These are phyloP conservation scores for Tetheella fluctuosa DNA, from an alignment of 2,888 invertebrate species.

Conservation along the genomic window DNA sequence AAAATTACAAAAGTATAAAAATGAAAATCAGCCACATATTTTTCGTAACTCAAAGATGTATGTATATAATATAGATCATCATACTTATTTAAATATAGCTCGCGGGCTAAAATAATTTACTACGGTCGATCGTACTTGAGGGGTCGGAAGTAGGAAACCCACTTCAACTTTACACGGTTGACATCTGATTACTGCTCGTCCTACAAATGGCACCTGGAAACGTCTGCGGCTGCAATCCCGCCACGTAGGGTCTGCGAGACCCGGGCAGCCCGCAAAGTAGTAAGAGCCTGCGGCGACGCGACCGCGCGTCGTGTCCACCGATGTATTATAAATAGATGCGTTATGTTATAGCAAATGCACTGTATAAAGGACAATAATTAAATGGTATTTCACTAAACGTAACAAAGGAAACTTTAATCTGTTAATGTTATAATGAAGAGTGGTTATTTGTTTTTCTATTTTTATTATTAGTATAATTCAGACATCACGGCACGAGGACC, in stretches of 20 bases:
- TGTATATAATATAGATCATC: too few species aligned
- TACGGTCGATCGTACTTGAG: not conserved
- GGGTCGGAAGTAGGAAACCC: slow-evolving; percentile 3
- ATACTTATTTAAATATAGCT: not conserved
- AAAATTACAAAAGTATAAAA: too few species aligned
- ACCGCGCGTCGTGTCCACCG: not conserved
- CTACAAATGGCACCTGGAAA: slow-evolving; percentile 1
- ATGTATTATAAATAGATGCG: not conserved
- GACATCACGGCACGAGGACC: too few species aligned
- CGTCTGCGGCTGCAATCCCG: not conserved
- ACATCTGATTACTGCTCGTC: not conserved
- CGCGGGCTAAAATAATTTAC: not conserved
- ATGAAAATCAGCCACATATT: too few species aligned
- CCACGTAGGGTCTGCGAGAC: slow-evolving; percentile 1
- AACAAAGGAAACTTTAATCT: too few species aligned
- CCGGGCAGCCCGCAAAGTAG: slow-evolving; percentile 2
- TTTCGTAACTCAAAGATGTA: too few species aligned
- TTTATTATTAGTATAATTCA: too few species aligned
- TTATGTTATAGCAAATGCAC: not conserved
- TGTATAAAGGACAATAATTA: too few species aligned
- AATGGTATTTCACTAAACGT: too few species aligned
- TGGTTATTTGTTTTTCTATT: too few species aligned
- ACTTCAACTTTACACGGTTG: slow-evolving; percentile 2
- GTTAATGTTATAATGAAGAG: too few species aligned
- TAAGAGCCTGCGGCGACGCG: not conserved